Conservation (phyloP, 2,888 invertebrate species). For the Brachyptera putata region DNA sequence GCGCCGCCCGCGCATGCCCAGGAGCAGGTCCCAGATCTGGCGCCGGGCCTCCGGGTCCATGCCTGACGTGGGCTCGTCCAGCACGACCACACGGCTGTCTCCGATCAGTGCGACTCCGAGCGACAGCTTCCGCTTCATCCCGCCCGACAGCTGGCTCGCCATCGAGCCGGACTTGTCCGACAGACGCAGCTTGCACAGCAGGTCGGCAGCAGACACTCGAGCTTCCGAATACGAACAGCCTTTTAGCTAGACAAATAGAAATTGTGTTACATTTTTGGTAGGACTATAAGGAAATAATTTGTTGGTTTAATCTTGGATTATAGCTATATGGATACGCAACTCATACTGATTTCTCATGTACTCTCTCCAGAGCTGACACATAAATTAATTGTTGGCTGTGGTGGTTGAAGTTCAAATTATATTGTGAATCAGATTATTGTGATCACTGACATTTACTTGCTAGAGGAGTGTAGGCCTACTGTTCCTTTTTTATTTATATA, state of each 20-base stretch:
- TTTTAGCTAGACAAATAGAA: conserved; percentile 55
- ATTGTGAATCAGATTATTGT: too few species aligned
- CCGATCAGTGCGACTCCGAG: conserved; percentile 83
- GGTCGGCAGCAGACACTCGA: conserved; percentile 49
- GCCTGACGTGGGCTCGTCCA: too few species aligned
- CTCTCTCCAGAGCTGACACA: too few species aligned
- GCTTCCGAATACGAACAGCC: conserved; percentile 51
- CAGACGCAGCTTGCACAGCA: conserved; percentile 61
- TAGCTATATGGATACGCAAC: too few species aligned
- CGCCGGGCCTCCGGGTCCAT: conserved; percentile 86
- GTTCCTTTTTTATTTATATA: too few species aligned
- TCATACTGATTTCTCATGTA: too few species aligned
- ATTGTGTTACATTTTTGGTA: not conserved
- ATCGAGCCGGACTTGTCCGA: conserved; percentile 57
- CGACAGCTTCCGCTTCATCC: conserved; percentile 85
- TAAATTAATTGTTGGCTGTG: too few species aligned
- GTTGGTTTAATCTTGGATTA: too few species aligned
- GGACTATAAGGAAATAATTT: too few species aligned
- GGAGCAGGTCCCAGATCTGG: conserved; percentile 62
- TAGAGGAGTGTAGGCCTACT: too few species aligned
- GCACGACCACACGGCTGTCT: conserved; percentile 61
- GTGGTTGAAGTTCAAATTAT: too few species aligned
- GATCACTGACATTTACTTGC: too few species aligned
- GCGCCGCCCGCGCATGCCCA: conserved; percentile 60
- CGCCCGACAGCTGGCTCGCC: conserved; percentile 75